Evolutionary conservation across 2,888 invertebrate species (phyloP), one percentile per base, ranked within the genome.

Genomic region (Eustalomyia histrio): DNA sequence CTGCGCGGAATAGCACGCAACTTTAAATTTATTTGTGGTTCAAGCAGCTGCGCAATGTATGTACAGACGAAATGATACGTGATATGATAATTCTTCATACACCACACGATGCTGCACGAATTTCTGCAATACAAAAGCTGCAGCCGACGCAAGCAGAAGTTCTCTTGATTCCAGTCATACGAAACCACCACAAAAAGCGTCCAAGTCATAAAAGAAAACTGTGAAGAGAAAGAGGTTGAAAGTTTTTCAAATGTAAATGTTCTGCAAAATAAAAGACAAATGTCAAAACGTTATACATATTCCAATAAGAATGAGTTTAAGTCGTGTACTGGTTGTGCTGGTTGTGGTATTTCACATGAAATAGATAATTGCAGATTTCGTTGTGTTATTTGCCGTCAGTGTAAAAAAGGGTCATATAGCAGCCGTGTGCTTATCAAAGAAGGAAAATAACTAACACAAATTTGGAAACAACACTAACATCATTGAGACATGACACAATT

Each of bases 21-120:
- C 7, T 57, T 50, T 16, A 16, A 8, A 16, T 50, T 12, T n/a
- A n/a, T n/a, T n/a, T n/a, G n/a, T n/a, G n/a, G n/a, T 16, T 8
- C 14, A 14, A n/a, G 17, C 9, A 57, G 57, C 8, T 57, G 18
- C 33, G 57, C 18, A n/a, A n/a, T n/a, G n/a, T n/a, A n/a, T n/a
- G n/a, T n/a, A n/a, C n/a, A 14, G 57, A 57, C 18, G 57, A 57
- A 57, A 57, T 57, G 57, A 57, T 57, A 17, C 24, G 57, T n/a
- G 57, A 57, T 57, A 16, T 17, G 17, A n/a, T 57, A 9, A 57
- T 57, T 57, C 14, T 21, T 14, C 17, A 8, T 14, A 57, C 57
- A 10, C 57, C 57, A 18, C 57, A 57, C n/a, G 57, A 57, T 17
- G 18, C 17, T 57, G 57, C 18, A n/a, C 24, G 57, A 21, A n/a